Percentiles rank a stretch among this genome's conserved stretches.
Evolutionary conservation across 2,888 invertebrate species (phyloP).

Genomic region (Sinohyriopsis cumingii): DNA sequence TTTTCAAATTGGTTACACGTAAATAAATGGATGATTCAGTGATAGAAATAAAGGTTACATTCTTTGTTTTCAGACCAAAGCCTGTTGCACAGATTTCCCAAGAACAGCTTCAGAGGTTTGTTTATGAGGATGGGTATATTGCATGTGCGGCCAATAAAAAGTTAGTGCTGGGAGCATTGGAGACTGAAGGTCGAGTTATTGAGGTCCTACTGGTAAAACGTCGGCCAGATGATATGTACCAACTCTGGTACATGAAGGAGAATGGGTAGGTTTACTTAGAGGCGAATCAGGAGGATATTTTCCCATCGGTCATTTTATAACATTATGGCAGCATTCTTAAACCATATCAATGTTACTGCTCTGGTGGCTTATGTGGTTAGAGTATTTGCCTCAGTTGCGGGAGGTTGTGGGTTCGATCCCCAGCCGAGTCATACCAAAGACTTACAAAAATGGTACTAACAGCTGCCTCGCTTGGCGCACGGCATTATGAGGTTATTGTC

Average conservation of each 20-base stretch:
- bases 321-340: no score
- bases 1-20: no score
- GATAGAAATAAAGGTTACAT: background rate
- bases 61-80: constrained; percentile 45
- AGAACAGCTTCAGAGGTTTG: constrained; percentile 62
- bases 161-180: constrained; percentile 65
- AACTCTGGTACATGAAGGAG: constrained; percentile 65
- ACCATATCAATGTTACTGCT: no score
- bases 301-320: no score
- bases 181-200: constrained; percentile 60
- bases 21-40: no score
- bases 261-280: constrained; percentile 59
- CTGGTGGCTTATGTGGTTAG: no score
- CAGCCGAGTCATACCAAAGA: no score
- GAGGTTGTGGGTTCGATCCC: no score
- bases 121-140: constrained; percentile 67
- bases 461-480: no score
- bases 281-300: background rate
- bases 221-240: constrained; percentile 65
- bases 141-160: constrained; percentile 51
- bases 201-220: constrained; percentile 65
- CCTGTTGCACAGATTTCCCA: constrained; percentile 32
- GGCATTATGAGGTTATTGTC: no score
- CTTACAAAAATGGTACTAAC: no score
- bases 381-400: no score